Evolutionary conservation across 1,140 invertebrate species (phyloP).

Genomic region (Trichomalopsis sarcophagae): DNA sequence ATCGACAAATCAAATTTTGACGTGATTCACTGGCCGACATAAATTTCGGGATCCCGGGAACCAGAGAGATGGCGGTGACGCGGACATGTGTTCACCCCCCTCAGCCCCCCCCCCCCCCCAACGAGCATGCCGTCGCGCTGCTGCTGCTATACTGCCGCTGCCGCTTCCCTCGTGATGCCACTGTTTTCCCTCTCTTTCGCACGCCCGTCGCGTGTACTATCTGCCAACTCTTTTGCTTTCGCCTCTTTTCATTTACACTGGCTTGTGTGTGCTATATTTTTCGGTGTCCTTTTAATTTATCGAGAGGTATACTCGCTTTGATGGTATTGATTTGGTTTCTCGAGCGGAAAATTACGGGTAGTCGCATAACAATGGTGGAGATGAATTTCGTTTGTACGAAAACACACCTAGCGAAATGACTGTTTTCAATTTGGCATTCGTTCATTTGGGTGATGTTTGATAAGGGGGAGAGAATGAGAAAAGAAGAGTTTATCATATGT

Average conservation of each 20-base stretch:
- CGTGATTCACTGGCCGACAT: slow-evolving; percentile 74
- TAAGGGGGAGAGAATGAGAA: too few species aligned
- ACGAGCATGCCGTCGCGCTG: slow-evolving; percentile 55
- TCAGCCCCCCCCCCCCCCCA: too few species aligned
- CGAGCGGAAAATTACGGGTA: too few species aligned
- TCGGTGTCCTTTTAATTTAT: not conserved
- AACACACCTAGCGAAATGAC: too few species aligned
- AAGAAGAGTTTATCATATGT: too few species aligned
- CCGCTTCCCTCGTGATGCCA: slow-evolving; percentile 54
- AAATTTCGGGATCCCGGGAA: slow-evolving; percentile 68
- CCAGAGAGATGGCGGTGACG: slow-evolving; percentile 71
- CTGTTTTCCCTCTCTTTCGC: slow-evolving; percentile 52
- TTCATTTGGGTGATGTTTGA: too few species aligned
- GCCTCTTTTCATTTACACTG: slow-evolving; percentile 12
- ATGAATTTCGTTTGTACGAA: too few species aligned
- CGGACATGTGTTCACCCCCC: slow-evolving; percentile 71
- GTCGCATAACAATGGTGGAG: too few species aligned
- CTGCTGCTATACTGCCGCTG: slow-evolving; percentile 52
- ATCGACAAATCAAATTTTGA: slow-evolving; percentile 77
- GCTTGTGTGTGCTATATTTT: not conserved
- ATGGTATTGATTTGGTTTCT: not conserved
- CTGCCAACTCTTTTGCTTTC: slow-evolving; percentile 25
- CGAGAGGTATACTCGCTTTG: not conserved
- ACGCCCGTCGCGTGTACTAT: slow-evolving; percentile 14
- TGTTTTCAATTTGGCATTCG: too few species aligned